Base-by-base conservation (phyloP, 2,888 invertebrate genomes). In the Tromatobia lineatoria region DNA sequence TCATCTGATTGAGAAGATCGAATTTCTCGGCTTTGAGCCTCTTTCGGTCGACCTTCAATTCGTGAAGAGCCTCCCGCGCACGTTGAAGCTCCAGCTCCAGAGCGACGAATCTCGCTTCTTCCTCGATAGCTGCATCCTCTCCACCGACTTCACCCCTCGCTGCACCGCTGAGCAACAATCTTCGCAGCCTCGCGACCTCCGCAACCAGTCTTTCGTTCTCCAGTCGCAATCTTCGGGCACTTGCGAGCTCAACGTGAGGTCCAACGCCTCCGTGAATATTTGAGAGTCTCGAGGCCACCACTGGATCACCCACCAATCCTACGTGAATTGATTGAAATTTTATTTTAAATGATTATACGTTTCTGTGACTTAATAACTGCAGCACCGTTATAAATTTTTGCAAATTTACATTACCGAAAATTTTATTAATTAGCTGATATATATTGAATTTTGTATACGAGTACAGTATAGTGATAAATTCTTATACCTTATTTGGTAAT, bases 1-100 rank as follows among this genome's bases (percentile, higher is more conserved):
- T 98, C 96, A 99, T 98, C 94, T 99, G 98, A 92, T 97, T 97
- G 89, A 99, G 95, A 87, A 99, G 95, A 94, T 99, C 99, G 92
- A 97, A 97, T 94, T 98, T 98, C 94, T 99, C 99, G 15, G 98
- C 97, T 94, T 98, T 98, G 92, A 99, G 95, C 87, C 98, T 96
- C 94, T 98, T 98, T 85, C 98, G 95, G 94, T 99, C 99, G 83
- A 97, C 96, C 94, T 98, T 98, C 91, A 99, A 94, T 77, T 97
- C 98, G 95, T 94, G 96, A 38, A 98, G 95, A 66, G 97, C 97
- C 94, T 98, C 97, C 93, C 97, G 96, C 23, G 97, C 97, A 85
- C 97, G 95, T 82, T 96, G 95, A 81, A 97, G 94, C 90, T 97
- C 97, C 90, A 96, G 96, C 90, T 97, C 96, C 67, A 96, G 94